These are phyloP conservation scores for Stigmatopora argus DNA, from an alignment of 2,113 vertebrate genomes.

Conservation along the genomic window DNA sequence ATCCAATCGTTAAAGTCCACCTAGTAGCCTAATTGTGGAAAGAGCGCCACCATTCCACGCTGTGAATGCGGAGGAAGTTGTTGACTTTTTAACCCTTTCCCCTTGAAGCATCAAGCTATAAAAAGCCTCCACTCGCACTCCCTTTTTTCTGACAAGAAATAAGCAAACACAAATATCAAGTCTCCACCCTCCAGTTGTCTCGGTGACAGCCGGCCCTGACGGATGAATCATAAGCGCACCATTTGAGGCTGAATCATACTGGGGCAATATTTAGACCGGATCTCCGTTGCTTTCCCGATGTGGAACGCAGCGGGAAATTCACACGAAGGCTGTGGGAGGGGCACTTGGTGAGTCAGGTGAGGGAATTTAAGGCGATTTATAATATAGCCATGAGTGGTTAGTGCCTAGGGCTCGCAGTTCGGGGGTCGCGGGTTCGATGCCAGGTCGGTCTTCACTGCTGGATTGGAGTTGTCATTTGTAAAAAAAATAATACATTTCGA, in stretches of 20 bases:
- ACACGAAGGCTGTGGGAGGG: slow-evolving; percentile 16
- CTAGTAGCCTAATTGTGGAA: background rate
- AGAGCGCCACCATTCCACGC: background rate
- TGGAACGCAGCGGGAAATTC: slow-evolving; percentile 38
- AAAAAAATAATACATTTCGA: too few relatives aligned
- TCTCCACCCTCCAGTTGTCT: background rate
- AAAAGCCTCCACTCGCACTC: background rate
- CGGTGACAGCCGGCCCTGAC: slow-evolving; percentile 12
- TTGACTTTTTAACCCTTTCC: background rate
- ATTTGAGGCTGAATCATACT: slow-evolving; percentile 35
- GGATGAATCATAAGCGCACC: slow-evolving; percentile 8
- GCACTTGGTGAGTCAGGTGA: slow-evolving; percentile 6
- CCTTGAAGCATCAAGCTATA: background rate
- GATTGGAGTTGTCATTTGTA: too few relatives aligned
- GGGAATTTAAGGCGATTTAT: background rate
- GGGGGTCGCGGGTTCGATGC: too few relatives aligned
- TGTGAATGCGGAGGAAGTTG: background rate
- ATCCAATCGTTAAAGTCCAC: background rate
- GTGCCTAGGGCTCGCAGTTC: background rate
- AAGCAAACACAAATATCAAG: background rate
- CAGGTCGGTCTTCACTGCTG: too few relatives aligned
- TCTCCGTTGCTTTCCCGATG: slow-evolving; percentile 22
- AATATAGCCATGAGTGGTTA: background rate
- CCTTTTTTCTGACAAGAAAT: background rate
- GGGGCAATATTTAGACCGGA: slow-evolving; percentile 32